A percentile compares a stretch with the other conserved stretches of the same genome.
phyloP scores from a whole-genome alignment of 2,797 vertebrate species.

The Gallinago stenura region DNA sequence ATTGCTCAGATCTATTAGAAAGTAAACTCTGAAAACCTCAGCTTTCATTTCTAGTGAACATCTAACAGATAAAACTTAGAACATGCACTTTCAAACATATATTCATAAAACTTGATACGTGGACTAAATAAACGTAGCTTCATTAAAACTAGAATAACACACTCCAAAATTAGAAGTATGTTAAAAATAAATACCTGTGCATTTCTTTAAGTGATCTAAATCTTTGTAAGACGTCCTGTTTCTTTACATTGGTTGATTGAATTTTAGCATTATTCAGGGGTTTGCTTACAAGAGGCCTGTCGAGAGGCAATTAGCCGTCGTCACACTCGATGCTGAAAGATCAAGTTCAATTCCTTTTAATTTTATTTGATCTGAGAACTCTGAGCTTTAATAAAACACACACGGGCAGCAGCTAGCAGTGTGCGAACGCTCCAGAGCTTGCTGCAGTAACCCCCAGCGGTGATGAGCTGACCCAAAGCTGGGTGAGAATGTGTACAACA shows the following conservation, averaged over 20 bases:
- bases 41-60: not conserved
- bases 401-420: not conserved
- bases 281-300: not conserved
- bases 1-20: not conserved
- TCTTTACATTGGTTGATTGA: not conserved
- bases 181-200: not conserved
- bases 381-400: not conserved
- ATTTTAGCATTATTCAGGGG: not conserved
- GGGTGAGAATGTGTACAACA: not conserved
- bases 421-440: not conserved
- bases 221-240: not conserved
- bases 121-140: not conserved
- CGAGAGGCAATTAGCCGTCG: not conserved
- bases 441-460: not conserved
- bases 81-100: not conserved
- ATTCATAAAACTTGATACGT: not conserved
- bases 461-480: not conserved
- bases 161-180: not conserved
- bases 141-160: not conserved
- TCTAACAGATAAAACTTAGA: not conserved
- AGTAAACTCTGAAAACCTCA: not conserved
- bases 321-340: slow-evolving; percentile 22
- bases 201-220: not conserved
- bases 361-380: not conserved
- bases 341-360: slow-evolving; percentile 32